These are phyloP conservation scores for Phytoseiulus persimilis DNA, from an alignment of 2,888 invertebrate genomes.

Conservation along the genomic window DNA sequence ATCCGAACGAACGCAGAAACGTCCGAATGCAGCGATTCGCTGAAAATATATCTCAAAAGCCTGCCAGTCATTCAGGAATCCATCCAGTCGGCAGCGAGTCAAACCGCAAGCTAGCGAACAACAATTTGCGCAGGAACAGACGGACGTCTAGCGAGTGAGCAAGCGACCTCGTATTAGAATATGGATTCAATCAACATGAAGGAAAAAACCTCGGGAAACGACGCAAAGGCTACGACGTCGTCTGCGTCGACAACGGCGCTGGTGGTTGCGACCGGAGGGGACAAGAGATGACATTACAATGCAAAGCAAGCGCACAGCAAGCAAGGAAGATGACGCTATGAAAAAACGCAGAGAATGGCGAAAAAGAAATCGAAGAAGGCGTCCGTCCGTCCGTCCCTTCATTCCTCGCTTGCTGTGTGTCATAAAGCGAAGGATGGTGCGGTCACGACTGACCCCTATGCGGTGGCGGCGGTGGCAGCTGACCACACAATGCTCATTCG, in stretches of 20 bases:
- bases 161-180: not conserved
- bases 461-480: constrained; percentile 7
- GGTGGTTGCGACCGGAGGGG: not conserved
- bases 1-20: not conserved
- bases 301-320: not conserved
- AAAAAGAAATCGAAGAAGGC: not conserved
- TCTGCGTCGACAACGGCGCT: not conserved
- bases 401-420: not conserved
- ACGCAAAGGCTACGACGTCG: not conserved
- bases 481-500: not conserved
- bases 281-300: constrained; percentile 5
- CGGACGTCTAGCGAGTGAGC: not conserved
- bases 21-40: not conserved
- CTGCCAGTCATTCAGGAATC: not conserved
- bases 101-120: not conserved
- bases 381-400: not conserved
- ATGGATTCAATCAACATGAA: not conserved
- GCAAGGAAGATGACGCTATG: not conserved
- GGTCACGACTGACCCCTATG: constrained; percentile 37
- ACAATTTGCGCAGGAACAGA: not conserved
- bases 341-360: not conserved
- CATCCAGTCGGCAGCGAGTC: not conserved
- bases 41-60: not conserved
- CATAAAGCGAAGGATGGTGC: constrained; percentile 37
- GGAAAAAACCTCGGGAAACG: not conserved